These are phyloP conservation scores for Drosophila maculinotata DNA, from an alignment of 2,888 invertebrate species.

Conservation along the genomic window DNA sequence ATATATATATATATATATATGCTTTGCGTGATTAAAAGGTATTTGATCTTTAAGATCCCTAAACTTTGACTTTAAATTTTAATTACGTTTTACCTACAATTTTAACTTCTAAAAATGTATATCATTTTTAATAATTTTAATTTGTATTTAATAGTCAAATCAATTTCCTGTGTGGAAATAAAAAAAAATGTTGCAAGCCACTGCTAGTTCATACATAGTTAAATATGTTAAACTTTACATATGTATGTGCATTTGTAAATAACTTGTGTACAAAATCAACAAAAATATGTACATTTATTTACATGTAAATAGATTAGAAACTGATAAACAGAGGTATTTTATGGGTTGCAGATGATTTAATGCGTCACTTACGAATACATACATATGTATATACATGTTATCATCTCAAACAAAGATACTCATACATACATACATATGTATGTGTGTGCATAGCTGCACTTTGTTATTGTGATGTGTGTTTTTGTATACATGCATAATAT, in stretches of 20 bases:
- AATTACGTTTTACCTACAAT: too few species aligned
- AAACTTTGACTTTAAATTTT: too few species aligned
- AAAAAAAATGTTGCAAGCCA: neutral
- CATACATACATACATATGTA: neutral
- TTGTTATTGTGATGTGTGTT: conserved; percentile 19
- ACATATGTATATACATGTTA: conserved; percentile 21
- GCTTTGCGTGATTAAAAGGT: too few species aligned
- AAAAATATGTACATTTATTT: conserved; percentile 19
- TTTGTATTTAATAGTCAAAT: too few species aligned
- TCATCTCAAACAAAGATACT: conserved; percentile 13
- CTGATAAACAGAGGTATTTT: conserved; percentile 6
- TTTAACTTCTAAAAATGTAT: too few species aligned
- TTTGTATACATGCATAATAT: neutral
- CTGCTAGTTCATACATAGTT: conserved; percentile 1
- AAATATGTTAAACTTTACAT: conserved; percentile 5
- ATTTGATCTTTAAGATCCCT: too few species aligned
- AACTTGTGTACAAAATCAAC: neutral
- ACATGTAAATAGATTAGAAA: conserved; percentile 1
- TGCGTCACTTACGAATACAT: conserved; percentile 5
- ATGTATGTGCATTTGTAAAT: conserved; percentile 14
- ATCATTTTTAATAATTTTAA: too few species aligned
- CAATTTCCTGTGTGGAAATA: too few species aligned
- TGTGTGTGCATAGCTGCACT: conserved; percentile 9
- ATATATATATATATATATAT: neutral
- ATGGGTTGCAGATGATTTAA: conserved; percentile 7